Base-by-base conservation (phyloP, 2,797 vertebrate species). In the Pteropus rufus region DNA sequence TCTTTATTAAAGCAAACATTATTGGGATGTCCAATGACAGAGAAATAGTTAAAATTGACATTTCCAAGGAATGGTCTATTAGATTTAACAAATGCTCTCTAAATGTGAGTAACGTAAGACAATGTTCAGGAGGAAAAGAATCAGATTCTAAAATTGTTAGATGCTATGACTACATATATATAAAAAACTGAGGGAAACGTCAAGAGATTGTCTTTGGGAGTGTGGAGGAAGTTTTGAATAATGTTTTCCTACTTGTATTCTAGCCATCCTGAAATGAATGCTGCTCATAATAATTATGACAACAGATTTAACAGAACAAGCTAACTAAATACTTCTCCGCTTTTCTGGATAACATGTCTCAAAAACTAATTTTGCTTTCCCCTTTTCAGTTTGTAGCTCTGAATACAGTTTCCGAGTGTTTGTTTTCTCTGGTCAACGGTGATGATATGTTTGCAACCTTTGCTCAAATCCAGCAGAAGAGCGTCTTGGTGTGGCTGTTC, bases 371-470 rank as follows among this genome's bases (percentile, higher is more conserved):
- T 67, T 93, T 69, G 58, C 19, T 69, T 96, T 87, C 9, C n/a
- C 16, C 29, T 34, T 96, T 91, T 36, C 97, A 99, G 99, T 99
- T 99, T 98, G 99, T 99, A 97, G 99, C 99, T 96, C 98, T 99
- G 98, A 99, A 99, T 97, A 99, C 99, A 0, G 99, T 99, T 26
- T 99, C 99, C 0, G 99, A 99, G 97, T 99, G 99, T 83, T 98
- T 99, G n/a, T 99, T 99, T 98, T 99, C 99, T 70, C 98, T 99
- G 96, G 97, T 99, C 98, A 99, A 99, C 0, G 99, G 99, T 0
- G 99, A 99, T 19, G 99, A 99, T 97, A 99, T 99, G 99, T 99
- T 99, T 96, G 99, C 99, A 44, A 99, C 99, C 0, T 99, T 99
- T 89, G 99, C 99, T 21, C 98, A 99, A 97, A 99, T 99, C 96